Base-by-base conservation (phyloP, 2,888 invertebrate species). In the Fragum whitleyi region DNA sequence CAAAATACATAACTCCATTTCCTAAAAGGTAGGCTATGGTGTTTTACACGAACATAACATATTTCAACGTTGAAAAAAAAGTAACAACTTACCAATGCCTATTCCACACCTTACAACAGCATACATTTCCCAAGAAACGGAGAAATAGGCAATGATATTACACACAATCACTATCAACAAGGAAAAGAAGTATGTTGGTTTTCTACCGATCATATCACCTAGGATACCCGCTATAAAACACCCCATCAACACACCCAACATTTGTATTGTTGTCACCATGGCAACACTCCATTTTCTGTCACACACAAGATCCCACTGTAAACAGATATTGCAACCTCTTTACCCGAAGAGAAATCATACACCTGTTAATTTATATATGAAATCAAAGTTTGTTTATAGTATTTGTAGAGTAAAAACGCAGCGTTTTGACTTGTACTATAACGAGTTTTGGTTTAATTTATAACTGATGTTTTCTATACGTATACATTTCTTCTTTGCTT, bases 81-180 rank as follows among this genome's bases (percentile, higher is more conserved):
- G n/a, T n/a, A n/a, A n/a, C 9, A 19, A 32, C 29, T 23, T 74
- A 23, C 79, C 82, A 23, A 87, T 70, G 11, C 88, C 90, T 23
- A 88, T 76, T 19, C 87, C 23, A 68, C 87, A 88, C 3, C 88
- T 61, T 0, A 89, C 53, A 9, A 67, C 85, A 0, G 88, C 86
- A 61, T 88, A 91, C 86, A 91, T 88, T 68, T 88, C 78, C 89
- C 89, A 90, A 70, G 75, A 81, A 9, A 79, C 71, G 3, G 90
- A 87, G 77, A 90, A 88, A n/a, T 85, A 86, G 0, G 85, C 81
- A 1, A 83, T 61, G 9, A 86, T 51, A 36, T 88, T 87, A 69
- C 86, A 83, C 9, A 83, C 65, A 0, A 79, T 61, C n/a, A 85
- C 70, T 1, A 87, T 71, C 2, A 70, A 47, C 0, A 87, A 51